A percentile compares a stretch with the other conserved stretches of the same genome.
These are phyloP conservation scores for Calycopis cecrops DNA, from an alignment of 1,140 invertebrate species.

Conservation along the genomic window DNA sequence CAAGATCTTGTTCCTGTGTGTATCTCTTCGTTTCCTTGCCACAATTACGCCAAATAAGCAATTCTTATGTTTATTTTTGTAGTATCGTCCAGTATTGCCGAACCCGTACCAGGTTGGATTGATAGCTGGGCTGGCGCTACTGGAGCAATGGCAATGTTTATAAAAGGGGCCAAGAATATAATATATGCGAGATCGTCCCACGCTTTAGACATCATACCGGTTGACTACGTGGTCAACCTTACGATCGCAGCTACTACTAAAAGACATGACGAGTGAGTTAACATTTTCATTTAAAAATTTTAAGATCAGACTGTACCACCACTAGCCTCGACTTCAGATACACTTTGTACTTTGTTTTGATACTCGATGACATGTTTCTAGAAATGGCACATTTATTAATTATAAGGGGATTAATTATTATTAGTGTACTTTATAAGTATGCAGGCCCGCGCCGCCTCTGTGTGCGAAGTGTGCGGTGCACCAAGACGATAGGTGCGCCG, in stretches of 20 bases:
- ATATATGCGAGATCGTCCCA: not conserved
- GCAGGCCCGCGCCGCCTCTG: too few relatives aligned
- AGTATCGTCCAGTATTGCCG: constrained; percentile 13
- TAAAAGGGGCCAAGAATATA: not conserved
- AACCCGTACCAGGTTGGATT: constrained; percentile 14
- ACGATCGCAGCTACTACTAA: not conserved
- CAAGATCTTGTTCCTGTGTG: too few relatives aligned
- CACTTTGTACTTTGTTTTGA: too few relatives aligned
- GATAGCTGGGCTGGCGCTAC: constrained; percentile 3
- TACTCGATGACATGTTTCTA: too few relatives aligned
- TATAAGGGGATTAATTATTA: not conserved
- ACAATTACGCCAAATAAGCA: too few relatives aligned
- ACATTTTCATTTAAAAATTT: too few relatives aligned
- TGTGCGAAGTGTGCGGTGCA: too few relatives aligned
- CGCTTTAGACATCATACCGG: constrained; percentile 6
- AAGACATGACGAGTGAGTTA: not conserved
- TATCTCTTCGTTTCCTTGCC: too few relatives aligned
- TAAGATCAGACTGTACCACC: too few relatives aligned
- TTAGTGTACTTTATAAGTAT: not conserved
- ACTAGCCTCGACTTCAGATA: too few relatives aligned
- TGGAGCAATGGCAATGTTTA: not conserved
- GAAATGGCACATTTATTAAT: too few relatives aligned
- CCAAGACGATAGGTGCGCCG: too few relatives aligned
- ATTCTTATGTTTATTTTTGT: not conserved
- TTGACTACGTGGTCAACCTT: constrained; percentile 8